A percentile compares a stretch with the other conserved stretches of the same genome.
Conservation (phyloP, 2,888 invertebrate species). For the Parochlus steinenii region DNA sequence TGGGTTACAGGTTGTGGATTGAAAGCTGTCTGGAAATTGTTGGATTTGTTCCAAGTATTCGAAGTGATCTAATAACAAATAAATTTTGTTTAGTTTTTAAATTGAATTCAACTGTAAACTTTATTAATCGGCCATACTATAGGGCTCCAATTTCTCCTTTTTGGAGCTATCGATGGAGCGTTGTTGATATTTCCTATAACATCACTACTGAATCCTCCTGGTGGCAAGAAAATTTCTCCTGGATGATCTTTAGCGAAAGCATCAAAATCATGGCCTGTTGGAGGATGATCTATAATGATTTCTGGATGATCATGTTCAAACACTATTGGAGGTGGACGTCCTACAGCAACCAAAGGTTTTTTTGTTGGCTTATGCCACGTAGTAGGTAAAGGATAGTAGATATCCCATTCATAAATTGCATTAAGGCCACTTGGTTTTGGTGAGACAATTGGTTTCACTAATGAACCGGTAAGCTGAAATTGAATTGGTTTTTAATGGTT, state of each 20-base stretch:
- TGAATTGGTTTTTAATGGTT: conserved; percentile 1
- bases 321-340: neutral
- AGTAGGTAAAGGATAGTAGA: conserved; percentile 8
- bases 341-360: neutral
- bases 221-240: conserved; percentile 6
- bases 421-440: conserved; percentile 7
- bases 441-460: conserved; percentile 8
- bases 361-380: conserved; percentile 7
- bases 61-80: too few species aligned
- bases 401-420: conserved; percentile 9
- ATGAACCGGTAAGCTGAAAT: conserved; percentile 7
- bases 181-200: neutral
- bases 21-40: too few species aligned
- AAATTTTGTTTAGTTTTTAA: too few species aligned
- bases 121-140: too few species aligned
- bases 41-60: too few species aligned
- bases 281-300: neutral
- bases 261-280: neutral
- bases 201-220: conserved; percentile 5
- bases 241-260: neutral
- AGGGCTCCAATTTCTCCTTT: too few species aligned
- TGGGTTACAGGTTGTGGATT: too few species aligned
- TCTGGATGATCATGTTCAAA: neutral
- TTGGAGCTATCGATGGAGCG: too few species aligned
- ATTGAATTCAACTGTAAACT: too few species aligned